A percentile compares a stretch with the other conserved stretches of the same genome.
Conservation (phyloP, 2,797 vertebrate species). For the Pseudotriccus pelzelni region DNA sequence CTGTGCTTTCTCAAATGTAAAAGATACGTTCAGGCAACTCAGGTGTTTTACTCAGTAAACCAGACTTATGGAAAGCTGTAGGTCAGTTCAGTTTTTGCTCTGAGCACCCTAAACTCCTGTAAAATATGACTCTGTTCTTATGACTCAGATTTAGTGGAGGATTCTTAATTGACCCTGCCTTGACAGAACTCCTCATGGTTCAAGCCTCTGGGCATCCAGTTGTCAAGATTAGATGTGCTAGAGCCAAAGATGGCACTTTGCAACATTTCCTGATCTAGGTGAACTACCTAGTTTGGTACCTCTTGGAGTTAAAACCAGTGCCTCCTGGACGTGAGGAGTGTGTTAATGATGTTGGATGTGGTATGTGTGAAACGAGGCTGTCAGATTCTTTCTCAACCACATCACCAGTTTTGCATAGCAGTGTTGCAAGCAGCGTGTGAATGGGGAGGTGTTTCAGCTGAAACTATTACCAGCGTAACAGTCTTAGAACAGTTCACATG, state of each 20-base stretch:
- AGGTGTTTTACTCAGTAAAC: background rate
- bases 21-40: background rate
- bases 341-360: background rate
- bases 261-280: background rate
- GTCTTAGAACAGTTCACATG: background rate
- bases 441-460: background rate
- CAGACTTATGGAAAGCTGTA: background rate
- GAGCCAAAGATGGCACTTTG: background rate
- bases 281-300: background rate
- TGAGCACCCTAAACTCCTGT: background rate
- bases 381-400: background rate
- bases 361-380: background rate
- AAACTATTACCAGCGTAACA: background rate
- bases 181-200: background rate
- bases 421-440: background rate
- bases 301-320: background rate
- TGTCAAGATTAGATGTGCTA: background rate
- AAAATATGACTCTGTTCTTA: background rate
- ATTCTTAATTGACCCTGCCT: background rate
- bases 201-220: background rate
- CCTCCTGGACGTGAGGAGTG: background rate
- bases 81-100: background rate
- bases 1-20: background rate
- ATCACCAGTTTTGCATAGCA: background rate
- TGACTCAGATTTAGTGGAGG: background rate